Base-by-base conservation (phyloP, 2,113 vertebrate genomes). In the Muntiacus muntjak region DNA sequence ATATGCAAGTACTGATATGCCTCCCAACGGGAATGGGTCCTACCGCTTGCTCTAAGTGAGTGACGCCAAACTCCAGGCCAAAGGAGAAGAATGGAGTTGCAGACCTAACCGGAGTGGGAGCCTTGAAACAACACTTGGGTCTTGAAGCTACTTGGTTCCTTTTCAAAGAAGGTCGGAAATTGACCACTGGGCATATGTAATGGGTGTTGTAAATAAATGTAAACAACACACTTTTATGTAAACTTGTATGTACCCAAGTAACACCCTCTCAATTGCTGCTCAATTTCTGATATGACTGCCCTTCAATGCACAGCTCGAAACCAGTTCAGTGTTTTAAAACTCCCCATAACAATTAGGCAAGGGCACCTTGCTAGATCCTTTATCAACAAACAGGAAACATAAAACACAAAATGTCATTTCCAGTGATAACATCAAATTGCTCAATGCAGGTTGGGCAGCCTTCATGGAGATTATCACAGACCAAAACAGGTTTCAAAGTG, bases 131-230 rank as follows among this genome's bases (percentile, higher is more conserved):
- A 47, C 14, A 55, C 43, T 98, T 97, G 90, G 90, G 90, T 81
- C 97, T 95, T 94, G 97, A 98, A 98, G 97, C 97, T 99, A 97
- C 98, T 98, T 97, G 89, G 82, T 96, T 98, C 64, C 81, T 98
- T 95, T 96, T 97, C 91, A 82, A 90, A 89, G 92, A 83, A 97
- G 84, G 95, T 94, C 86, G 92, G 7, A 96, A 98, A 97, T 15
- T 1, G 74, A 71, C 95, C 96, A 83, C 82, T 25, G 92, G 90
- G 52, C 86, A 97, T 90, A 7, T 98, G 97, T 94, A 98, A 88
- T 96, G 98, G 23, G 40, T 98, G 94, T 78, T 97, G 89, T 98
- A 94, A 97, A 97, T 96, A 96, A 97, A 98, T 97, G 52, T 26
- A 91, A 55, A 33, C 62, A 28, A 81, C 67, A 84, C 0, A 15